Percentiles rank a stretch among this genome's conserved stretches.
These are phyloP conservation scores for Drosophila serrata DNA, from an alignment of 1,140 invertebrate species.

Conservation along the genomic window DNA sequence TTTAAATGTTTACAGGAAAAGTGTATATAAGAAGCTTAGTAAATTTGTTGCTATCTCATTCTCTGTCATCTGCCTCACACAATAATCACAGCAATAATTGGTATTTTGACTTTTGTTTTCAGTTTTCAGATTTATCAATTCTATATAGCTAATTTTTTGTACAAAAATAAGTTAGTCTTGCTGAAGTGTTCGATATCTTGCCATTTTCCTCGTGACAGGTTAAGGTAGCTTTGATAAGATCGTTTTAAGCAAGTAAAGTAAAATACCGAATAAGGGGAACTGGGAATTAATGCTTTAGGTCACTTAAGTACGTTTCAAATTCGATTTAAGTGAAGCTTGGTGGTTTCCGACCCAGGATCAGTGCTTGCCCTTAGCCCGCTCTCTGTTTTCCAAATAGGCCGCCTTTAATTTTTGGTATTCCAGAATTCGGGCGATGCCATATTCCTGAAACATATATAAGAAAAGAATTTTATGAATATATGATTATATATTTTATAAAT, in stretches of 20 bases:
- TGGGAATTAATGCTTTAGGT: slow-evolving; percentile 48
- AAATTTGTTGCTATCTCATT: slow-evolving; percentile 40
- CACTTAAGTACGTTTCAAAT: slow-evolving; percentile 72
- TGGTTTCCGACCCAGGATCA: slow-evolving; percentile 25
- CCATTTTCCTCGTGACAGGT: slow-evolving; percentile 26
- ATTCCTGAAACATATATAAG: slow-evolving; percentile 49
- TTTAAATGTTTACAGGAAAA: not conserved
- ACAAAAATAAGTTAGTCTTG: slow-evolving; percentile 42
- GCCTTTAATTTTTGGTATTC: slow-evolving; percentile 69
- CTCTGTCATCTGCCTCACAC: slow-evolving; percentile 45
- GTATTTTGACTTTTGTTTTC: slow-evolving; percentile 57
- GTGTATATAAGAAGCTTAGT: slow-evolving; percentile 12
- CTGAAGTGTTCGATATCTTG: slow-evolving; percentile 28
- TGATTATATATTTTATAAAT: not conserved
- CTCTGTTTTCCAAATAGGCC: slow-evolving; percentile 52
- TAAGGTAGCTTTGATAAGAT: slow-evolving; percentile 32
- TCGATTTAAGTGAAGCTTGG: slow-evolving; percentile 64
- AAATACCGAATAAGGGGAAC: slow-evolving; percentile 7
- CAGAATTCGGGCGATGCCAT: slow-evolving; percentile 68
- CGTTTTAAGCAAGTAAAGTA: slow-evolving; percentile 12
- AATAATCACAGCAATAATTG: slow-evolving; percentile 71
- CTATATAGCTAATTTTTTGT: slow-evolving; percentile 37
- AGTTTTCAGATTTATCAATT: slow-evolving; percentile 49
- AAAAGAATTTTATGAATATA: not conserved
- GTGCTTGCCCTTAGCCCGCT: slow-evolving; percentile 2